A percentile compares a stretch with the other conserved stretches of the same genome.
These are phyloP conservation scores for Erebia aethiops DNA, from an alignment of 2,888 invertebrate species.

Conservation along the genomic window DNA sequence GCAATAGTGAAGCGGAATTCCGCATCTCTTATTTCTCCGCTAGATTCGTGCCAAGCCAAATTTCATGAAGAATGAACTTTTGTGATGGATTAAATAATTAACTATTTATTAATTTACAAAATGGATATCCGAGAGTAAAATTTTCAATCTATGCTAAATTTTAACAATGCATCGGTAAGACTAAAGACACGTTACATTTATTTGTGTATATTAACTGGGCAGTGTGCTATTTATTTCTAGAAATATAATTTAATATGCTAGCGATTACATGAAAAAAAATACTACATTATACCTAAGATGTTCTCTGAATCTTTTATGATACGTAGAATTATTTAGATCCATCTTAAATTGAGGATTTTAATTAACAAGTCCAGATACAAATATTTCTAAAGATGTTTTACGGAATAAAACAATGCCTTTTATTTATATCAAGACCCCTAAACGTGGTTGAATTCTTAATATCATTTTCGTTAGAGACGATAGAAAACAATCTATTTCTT, in stretches of 20 bases:
- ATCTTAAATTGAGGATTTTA: constrained; percentile 1
- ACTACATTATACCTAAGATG: neutral
- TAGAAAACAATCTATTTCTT: neutral
- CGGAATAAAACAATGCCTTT: constrained; percentile 11
- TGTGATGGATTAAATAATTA: constrained; percentile 14
- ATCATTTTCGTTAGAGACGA: too few species aligned
- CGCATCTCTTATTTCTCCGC: too few species aligned
- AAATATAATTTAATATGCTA: constrained; percentile 27
- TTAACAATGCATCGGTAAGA: constrained; percentile 30
- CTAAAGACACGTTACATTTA: constrained; percentile 33
- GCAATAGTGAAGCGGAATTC: too few species aligned
- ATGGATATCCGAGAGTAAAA: constrained; percentile 50
- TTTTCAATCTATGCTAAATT: constrained; percentile 28
- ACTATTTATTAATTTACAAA: constrained; percentile 47
- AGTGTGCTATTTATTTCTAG: constrained; percentile 41
- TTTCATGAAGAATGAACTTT: constrained; percentile 10
- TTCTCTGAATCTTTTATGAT: neutral
- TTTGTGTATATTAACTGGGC: constrained; percentile 42
- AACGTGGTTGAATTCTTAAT: neutral
- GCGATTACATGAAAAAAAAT: constrained; percentile 30
- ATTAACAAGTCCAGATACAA: neutral
- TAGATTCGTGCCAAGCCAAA: neutral
- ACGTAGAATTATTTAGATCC: neutral
- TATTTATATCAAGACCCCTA: neutral
- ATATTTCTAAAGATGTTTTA: neutral